Evolutionary conservation across 2,113 vertebrate genomes (phyloP).

Genomic region (Antigone vipio): DNA sequence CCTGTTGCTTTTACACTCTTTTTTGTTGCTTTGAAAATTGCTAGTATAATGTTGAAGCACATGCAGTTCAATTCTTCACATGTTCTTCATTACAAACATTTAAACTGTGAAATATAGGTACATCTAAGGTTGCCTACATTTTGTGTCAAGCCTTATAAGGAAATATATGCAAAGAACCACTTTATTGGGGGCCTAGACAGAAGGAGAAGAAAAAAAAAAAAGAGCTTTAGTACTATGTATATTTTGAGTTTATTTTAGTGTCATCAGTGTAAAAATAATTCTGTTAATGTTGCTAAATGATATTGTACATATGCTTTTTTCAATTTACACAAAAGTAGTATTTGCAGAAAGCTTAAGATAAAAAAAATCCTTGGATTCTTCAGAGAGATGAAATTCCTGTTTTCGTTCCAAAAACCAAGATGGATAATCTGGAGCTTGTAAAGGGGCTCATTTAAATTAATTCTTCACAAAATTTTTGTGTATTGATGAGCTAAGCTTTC

Average conservation of each 20-base stretch:
- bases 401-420: neutral
- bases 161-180: neutral
- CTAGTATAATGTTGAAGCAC: neutral
- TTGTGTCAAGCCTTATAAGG: neutral
- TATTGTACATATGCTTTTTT: neutral
- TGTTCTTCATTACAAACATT: neutral
- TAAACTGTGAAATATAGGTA: neutral
- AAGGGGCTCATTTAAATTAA: neutral
- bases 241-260: slow-evolving; percentile 56
- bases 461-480: neutral
- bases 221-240: neutral
- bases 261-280: slow-evolving; percentile 14
- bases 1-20: neutral
- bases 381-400: neutral
- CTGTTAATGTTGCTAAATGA: slow-evolving; percentile 47
- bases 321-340: slow-evolving; percentile 1
- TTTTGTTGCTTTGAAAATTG: neutral
- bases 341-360: slow-evolving; percentile 38
- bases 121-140: neutral
- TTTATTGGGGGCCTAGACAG: neutral
- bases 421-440: neutral
- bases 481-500: neutral
- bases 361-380: neutral
- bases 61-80: neutral
- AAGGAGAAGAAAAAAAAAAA: neutral